Evolutionary conservation across 1,140 invertebrate species (phyloP).

Genomic region (Pogonomyrmex californicus): DNA sequence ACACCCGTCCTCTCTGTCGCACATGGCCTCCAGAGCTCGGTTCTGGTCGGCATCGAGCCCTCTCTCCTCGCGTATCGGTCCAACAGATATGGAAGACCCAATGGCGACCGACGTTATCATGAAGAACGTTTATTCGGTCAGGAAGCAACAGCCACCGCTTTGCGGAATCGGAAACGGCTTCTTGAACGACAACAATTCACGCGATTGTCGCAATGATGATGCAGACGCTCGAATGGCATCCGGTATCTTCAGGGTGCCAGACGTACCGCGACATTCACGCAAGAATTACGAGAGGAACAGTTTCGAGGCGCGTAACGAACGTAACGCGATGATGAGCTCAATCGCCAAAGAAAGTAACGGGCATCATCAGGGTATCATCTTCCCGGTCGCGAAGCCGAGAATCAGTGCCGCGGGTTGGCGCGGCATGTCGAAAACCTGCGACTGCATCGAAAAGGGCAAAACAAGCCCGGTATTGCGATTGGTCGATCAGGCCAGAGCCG

Average conservation of each 20-base stretch:
- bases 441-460: constrained; percentile 83
- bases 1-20: constrained; percentile 74
- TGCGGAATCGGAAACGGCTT: constrained; percentile 53
- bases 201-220: constrained; percentile 33
- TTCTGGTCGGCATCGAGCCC: constrained; percentile 80
- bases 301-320: constrained; percentile 63
- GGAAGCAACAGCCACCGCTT: not conserved
- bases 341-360: constrained; percentile 53
- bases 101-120: constrained; percentile 39
- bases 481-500: constrained; percentile 85
- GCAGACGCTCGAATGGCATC: not conserved
- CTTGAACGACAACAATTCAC: constrained; percentile 34
- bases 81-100: constrained; percentile 33
- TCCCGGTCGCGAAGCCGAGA: constrained; percentile 71
- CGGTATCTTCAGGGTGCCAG: constrained; percentile 70
- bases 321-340: constrained; percentile 45
- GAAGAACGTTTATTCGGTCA: constrained; percentile 29
- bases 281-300: constrained; percentile 70
- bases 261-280: constrained; percentile 69
- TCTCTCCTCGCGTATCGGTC: constrained; percentile 64
- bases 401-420: constrained; percentile 82
- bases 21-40: constrained; percentile 75
- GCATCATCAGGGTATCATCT: constrained; percentile 2
- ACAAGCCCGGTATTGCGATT: constrained; percentile 82
- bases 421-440: constrained; percentile 84